Conservation (phyloP, 1,140 invertebrate genomes). For the Sycobia sp. region DNA sequence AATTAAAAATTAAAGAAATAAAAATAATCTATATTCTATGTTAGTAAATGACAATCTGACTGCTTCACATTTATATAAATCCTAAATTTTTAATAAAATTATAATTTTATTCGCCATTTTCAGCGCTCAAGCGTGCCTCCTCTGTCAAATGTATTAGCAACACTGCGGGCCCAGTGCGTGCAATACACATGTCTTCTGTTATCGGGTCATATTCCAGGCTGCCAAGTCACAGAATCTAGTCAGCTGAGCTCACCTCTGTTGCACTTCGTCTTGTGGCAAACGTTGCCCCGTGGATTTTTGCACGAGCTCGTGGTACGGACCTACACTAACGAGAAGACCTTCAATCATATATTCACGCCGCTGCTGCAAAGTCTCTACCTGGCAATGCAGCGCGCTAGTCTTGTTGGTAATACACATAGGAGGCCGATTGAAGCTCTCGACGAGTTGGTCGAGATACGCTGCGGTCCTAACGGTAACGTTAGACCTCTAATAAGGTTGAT, state of each 20-base stretch:
- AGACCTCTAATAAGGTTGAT: constrained; percentile 82
- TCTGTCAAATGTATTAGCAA: constrained; percentile 64
- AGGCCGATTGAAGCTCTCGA: constrained; percentile 70
- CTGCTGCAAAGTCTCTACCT: constrained; percentile 72
- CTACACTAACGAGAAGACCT: constrained; percentile 62
- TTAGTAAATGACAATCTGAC: too few species aligned
- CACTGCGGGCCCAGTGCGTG: constrained; percentile 69
- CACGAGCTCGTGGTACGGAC: constrained; percentile 69
- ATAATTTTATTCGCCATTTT: too few species aligned
- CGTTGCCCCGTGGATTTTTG: constrained; percentile 71
- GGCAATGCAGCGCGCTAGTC: constrained; percentile 71
- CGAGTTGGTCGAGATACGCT: constrained; percentile 75
- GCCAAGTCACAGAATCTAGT: constrained; percentile 40
- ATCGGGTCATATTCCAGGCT: constrained; percentile 64
- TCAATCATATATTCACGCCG: constrained; percentile 73
- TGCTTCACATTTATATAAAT: too few species aligned
- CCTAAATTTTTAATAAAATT: too few species aligned
- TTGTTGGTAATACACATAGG: constrained; percentile 74
- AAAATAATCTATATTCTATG: too few species aligned
- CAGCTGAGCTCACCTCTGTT: constrained; percentile 64
- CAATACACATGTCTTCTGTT: constrained; percentile 68
- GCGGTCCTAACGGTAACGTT: constrained; percentile 61
- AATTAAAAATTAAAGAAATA: too few species aligned
- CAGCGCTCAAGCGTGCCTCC: constrained; percentile 67
- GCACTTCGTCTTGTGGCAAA: constrained; percentile 67